Base-by-base conservation (phyloP, 2,888 invertebrate species). In the Megamerina dolium region DNA sequence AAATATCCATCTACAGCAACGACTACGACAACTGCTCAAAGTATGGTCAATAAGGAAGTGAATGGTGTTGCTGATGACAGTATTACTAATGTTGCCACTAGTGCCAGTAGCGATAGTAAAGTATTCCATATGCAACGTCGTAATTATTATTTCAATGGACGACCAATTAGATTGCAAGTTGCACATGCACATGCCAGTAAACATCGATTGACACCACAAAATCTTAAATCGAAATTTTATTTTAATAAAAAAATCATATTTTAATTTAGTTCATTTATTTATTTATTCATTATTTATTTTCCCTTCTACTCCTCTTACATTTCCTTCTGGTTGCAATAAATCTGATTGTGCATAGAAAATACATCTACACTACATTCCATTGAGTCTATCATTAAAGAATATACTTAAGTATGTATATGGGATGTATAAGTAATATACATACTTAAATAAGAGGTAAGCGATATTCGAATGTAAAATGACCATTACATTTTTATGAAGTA, bases 241-340 rank as follows among this genome's bases (percentile, higher is more conserved):
- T 66, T 64, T 43, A 66, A 68, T 64, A 66, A 68, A 61, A 65
- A 67, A 36, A 62, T 68, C 55, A 64, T 68, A 60, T 68, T 65
- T 63, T 68, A 62, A 64, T n/a, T n/a, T n/a, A n/a, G n/a, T n/a
- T n/a, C n/a, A n/a, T n/a, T n/a, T n/a, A n/a, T n/a, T n/a, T n/a
- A n/a, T n/a, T n/a, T n/a, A n/a, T n/a, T n/a, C n/a, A n/a, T n/a
- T n/a, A n/a, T n/a, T n/a, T n/a, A n/a, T n/a, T n/a, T n/a, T n/a
- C n/a, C n/a, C n/a, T n/a, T n/a, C n/a, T n/a, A n/a, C n/a, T n/a
- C n/a, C n/a, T n/a, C n/a, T n/a, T n/a, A n/a, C n/a, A n/a, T n/a
- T n/a, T n/a, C n/a, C n/a, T n/a, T n/a, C n/a, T n/a, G n/a, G n/a
- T n/a, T n/a, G n/a, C n/a, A n/a, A n/a, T n/a, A n/a, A n/a, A n/a